These are phyloP conservation scores for Pogonognathellus flavescens DNA, from an alignment of 1,140 invertebrate species.

Conservation along the genomic window DNA sequence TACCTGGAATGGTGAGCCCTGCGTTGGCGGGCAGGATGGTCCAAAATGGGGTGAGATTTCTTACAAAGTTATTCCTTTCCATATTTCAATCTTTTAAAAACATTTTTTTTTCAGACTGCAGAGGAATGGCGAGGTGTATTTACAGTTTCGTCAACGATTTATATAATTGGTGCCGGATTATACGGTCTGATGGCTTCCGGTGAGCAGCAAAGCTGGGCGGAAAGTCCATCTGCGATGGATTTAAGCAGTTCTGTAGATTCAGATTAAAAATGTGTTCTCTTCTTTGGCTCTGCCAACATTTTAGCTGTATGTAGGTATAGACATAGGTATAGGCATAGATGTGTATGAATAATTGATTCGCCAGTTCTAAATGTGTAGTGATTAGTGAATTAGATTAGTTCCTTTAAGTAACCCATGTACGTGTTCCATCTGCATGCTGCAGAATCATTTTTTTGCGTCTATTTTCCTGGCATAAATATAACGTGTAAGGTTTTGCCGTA, in stretches of 20 bases:
- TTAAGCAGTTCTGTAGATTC: constrained; percentile 39
- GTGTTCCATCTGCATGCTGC: too few species aligned
- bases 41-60: constrained; percentile 75
- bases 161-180: constrained; percentile 82
- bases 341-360: too few species aligned
- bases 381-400: too few species aligned
- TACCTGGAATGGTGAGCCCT: constrained; percentile 89
- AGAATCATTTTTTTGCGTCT: too few species aligned
- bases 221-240: neutral
- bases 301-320: too few species aligned
- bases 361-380: neutral
- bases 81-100: constrained; percentile 27
- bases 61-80: neutral
- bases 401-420: too few species aligned
- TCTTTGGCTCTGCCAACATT: neutral
- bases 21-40: constrained; percentile 84
- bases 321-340: too few species aligned
- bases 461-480: too few species aligned
- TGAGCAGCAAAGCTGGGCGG: constrained; percentile 83
- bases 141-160: constrained; percentile 83
- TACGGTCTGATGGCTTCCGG: constrained; percentile 86
- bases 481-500: too few species aligned
- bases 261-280: constrained; percentile 26
- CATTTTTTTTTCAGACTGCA: constrained; percentile 74
- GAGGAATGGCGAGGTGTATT: constrained; percentile 87